These are phyloP conservation scores for Ephialtes manifestator DNA, from an alignment of 2,888 invertebrate species.

Conservation along the genomic window DNA sequence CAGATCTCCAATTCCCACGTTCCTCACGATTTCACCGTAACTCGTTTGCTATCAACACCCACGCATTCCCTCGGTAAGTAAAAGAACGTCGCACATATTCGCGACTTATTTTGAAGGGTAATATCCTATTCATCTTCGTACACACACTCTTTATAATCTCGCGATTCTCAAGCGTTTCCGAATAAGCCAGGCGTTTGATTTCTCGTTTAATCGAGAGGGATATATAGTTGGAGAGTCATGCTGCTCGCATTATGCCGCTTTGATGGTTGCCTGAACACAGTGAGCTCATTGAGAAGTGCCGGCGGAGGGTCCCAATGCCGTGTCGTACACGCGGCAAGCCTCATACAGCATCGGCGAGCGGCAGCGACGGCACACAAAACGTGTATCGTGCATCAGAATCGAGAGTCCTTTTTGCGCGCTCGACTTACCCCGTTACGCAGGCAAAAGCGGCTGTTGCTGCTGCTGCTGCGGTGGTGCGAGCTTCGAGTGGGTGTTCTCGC, in stretches of 20 bases:
- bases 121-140: not conserved
- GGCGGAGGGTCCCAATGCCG: slow-evolving; percentile 68
- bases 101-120: not conserved
- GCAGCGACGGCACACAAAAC: not conserved
- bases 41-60: slow-evolving; percentile 82
- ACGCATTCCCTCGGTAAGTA: slow-evolving; percentile 81
- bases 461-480: slow-evolving; percentile 8
- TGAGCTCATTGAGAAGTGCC: slow-evolving; percentile 82
- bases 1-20: slow-evolving; percentile 80
- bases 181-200: slow-evolving; percentile 77
- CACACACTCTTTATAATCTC: not conserved
- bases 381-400: slow-evolving; percentile 40
- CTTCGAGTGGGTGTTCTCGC: slow-evolving; percentile 67
- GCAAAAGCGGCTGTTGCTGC: slow-evolving; percentile 53
- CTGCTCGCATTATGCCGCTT: slow-evolving; percentile 84
- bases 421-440: slow-evolving; percentile 68
- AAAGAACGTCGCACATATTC: slow-evolving; percentile 9
- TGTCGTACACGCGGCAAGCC: slow-evolving; percentile 59
- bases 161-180: slow-evolving; percentile 55
- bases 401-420: slow-evolving; percentile 68
- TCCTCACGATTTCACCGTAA: slow-evolving; percentile 84
- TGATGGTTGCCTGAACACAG: slow-evolving; percentile 83
- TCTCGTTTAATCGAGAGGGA: slow-evolving; percentile 70
- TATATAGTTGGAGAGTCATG: slow-evolving; percentile 78
- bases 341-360: slow-evolving; percentile 57